These are phyloP conservation scores for Odocoileus virginianus DNA, from an alignment of 2,113 vertebrate species.

Conservation along the genomic window DNA sequence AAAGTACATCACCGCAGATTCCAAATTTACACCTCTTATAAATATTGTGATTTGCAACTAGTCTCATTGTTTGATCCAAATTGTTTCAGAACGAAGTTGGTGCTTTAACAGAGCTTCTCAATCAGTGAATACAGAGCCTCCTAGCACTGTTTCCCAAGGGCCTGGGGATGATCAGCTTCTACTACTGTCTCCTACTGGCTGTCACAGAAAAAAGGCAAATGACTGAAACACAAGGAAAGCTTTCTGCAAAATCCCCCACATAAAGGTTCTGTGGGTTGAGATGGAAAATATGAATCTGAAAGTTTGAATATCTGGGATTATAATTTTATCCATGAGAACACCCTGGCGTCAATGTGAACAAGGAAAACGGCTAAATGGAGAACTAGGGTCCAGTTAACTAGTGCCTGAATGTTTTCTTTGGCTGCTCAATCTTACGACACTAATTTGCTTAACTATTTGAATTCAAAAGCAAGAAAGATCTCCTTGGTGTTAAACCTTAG, in stretches of 20 bases:
- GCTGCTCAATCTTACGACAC: not conserved
- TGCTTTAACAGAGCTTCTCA: not conserved
- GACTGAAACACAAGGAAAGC: not conserved
- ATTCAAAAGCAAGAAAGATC: conserved; percentile 31
- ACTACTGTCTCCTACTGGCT: not conserved
- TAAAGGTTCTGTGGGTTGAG: not conserved
- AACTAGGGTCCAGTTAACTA: not conserved
- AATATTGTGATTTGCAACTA: not conserved
- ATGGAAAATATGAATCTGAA: conserved; percentile 64
- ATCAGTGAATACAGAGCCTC: not conserved
- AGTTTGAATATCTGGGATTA: conserved; percentile 57
- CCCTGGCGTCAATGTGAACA: not conserved
- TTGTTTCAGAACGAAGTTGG: not conserved
- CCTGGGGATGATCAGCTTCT: not conserved
- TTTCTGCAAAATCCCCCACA: not conserved
- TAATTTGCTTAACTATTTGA: conserved; percentile 14
- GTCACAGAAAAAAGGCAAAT: not conserved
- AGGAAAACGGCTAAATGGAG: not conserved
- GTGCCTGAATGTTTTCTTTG: not conserved
- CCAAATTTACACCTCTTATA: not conserved
- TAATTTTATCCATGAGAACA: conserved; percentile 59
- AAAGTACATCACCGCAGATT: not conserved
- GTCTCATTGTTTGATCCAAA: not conserved
- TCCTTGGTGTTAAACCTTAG: not conserved
- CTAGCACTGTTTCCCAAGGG: not conserved